These are phyloP conservation scores for Dione juno DNA, from an alignment of 2,888 invertebrate species.

Conservation along the genomic window DNA sequence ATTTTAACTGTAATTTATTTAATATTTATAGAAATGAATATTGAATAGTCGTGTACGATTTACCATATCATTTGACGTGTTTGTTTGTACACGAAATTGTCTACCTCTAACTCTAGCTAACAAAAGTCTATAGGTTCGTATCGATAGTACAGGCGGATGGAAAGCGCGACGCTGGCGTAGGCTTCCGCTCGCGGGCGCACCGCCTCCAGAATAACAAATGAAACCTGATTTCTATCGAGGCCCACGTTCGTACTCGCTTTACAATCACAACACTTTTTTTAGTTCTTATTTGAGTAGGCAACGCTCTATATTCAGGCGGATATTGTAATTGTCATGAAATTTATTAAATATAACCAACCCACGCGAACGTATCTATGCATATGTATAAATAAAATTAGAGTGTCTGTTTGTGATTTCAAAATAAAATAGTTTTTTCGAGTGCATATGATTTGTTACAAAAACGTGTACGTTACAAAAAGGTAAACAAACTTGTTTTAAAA, in stretches of 20 bases:
- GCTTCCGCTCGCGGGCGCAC: conserved; percentile 72
- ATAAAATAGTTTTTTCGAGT: too few species aligned
- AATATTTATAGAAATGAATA: too few species aligned
- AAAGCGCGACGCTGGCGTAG: conserved; percentile 73
- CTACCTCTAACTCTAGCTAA: background rate
- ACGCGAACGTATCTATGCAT: conserved; percentile 28
- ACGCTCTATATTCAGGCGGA: conserved; percentile 37
- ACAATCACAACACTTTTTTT: conserved; percentile 37
- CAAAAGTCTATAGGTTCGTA: conserved; percentile 34
- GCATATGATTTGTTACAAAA: too few species aligned
- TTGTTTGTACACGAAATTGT: background rate
- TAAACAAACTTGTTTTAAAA: too few species aligned
- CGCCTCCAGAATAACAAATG: conserved; percentile 81
- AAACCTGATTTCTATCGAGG: conserved; percentile 82
- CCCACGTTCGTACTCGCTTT: conserved; percentile 55
- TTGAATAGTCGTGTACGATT: background rate
- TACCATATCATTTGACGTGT: background rate
- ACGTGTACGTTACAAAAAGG: too few species aligned
- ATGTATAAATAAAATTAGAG: too few species aligned
- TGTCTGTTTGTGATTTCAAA: too few species aligned
- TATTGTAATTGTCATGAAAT: conserved; percentile 34
- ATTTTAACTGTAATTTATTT: too few species aligned
- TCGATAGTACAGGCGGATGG: conserved; percentile 66
- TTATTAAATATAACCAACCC: conserved; percentile 33
- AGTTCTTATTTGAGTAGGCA: conserved; percentile 35